phyloP scores from a whole-genome alignment of 2,113 vertebrate species.

The cattle (Bos taurus) region ARS-UCD2.0 NC_037339.1:22058001-22058500 shows the following conservation, averaged over 20 bases:
- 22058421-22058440: constrained; percentile 11
- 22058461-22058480: not conserved
- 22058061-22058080: not conserved
- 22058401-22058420: not conserved
- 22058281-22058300: fast-evolving
- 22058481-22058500: not conserved
- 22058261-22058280: not conserved
- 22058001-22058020: not conserved
- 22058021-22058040: not conserved
- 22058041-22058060: not conserved
- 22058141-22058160: not conserved
- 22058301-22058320: not conserved
- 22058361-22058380: not conserved
- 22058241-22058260: not conserved
- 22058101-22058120: not conserved
- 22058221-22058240: not conserved
- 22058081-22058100: not conserved
- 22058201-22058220: not conserved
- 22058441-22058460: not conserved
- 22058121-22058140: not conserved
- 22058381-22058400: not conserved
- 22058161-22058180: not conserved
- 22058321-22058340: not conserved
- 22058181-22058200: not conserved
- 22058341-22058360: not conserved